Base-by-base conservation (phyloP, 1,140 invertebrate species). In the Drosophila tropicalis region DNA sequence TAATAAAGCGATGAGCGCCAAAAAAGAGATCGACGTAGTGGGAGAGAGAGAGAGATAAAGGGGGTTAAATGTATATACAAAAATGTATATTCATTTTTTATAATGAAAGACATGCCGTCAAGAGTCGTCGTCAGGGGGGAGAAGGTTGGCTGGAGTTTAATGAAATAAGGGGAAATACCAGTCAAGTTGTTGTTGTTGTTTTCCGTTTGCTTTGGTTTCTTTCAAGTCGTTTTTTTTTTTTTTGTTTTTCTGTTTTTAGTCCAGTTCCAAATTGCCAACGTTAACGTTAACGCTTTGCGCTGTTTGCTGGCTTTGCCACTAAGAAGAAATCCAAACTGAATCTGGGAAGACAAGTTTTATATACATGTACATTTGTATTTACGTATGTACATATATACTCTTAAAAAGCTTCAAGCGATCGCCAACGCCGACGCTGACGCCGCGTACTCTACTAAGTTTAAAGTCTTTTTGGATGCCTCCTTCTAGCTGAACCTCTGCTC, bases 291-390 rank as follows among this genome's bases (percentile, higher is more conserved):
- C 34, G 34, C 10, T 9, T 68, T 22, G 44, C 44, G 70, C 71
- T 80, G 47, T 65, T 72, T 39, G 75, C 47, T 68, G 61, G 67
- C 60, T 41, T 54, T 67, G 22, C 74, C 72, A 86, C 76, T 79
- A 79, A 86, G 83, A 87, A 87, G 81, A 83, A 87, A 82, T 77
- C 76, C 65, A 77, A 76, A 89, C 76, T 87, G 84, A 87, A 87
- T 87, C 83, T 87, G 83, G 83, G 79, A 87, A 89, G 84, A 87
- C 83, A 87, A 87, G 83, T 87, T 87, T 87, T 87, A 71, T 54
- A 79, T 47, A 47, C 6, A 15, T 5, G 15, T n/a, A 17, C 5
- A 44, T 15, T 7, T 5, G 6, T 15, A 44, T 17, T 1, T 15
- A 44, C n/a, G n/a, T n/a, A n/a, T n/a, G n/a, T 19, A 7, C 7